Evolutionary conservation across 2,113 vertebrate species (phyloP).

Genomic region (Suncus etruscus): DNA sequence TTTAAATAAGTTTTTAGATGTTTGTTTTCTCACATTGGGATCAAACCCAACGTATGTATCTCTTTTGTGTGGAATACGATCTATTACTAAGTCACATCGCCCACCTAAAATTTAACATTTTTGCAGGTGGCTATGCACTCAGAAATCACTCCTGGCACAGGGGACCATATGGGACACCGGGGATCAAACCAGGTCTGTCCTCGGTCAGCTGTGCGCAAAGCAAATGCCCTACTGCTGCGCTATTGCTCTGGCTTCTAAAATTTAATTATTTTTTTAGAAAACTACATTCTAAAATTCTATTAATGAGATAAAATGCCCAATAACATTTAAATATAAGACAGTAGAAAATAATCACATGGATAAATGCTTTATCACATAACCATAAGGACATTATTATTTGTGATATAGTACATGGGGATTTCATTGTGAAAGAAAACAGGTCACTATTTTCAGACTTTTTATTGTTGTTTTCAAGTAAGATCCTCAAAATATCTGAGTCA

Average conservation of each 20-base stretch:
- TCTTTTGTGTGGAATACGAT: no score
- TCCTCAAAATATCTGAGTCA: background rate
- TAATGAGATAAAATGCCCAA: slow-evolving; percentile 25
- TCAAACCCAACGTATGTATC: no score
- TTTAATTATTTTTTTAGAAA: background rate
- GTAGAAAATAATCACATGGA: background rate
- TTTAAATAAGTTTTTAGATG: background rate
- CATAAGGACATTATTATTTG: background rate
- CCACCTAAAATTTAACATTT: no score
- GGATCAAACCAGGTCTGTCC: no score
- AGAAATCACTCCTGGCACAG: no score
- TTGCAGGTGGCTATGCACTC: no score
- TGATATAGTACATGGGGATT: background rate
- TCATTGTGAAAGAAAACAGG: background rate
- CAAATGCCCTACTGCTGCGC: no score
- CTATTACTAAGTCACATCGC: no score
- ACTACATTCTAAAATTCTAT: background rate
- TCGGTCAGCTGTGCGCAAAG: no score
- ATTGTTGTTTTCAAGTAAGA: slow-evolving; percentile 13
- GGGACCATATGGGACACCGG: no score
- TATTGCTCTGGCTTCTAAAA: no score
- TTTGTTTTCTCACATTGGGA: no score
- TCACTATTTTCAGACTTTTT: background rate
- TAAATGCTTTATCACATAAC: background rate
- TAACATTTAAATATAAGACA: background rate